These are phyloP conservation scores for Ooceraea biroi DNA, from an alignment of 1,140 invertebrate genomes.

Conservation along the genomic window DNA sequence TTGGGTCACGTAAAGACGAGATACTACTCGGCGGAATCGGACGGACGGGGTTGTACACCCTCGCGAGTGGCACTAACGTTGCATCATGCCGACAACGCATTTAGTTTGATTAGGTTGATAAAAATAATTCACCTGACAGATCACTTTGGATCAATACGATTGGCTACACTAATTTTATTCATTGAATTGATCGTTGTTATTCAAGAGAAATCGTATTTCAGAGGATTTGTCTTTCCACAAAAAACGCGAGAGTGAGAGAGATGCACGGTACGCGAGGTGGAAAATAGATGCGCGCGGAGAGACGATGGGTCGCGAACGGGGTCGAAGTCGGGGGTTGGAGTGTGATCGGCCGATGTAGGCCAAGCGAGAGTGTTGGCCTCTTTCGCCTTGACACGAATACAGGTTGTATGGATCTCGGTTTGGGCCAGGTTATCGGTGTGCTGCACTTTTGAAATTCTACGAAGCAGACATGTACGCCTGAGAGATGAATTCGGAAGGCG, in stretches of 20 bases:
- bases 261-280: conserved; percentile 24
- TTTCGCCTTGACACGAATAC: conserved; percentile 82
- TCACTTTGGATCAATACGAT: background rate
- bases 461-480: conserved; percentile 11
- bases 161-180: background rate
- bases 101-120: background rate
- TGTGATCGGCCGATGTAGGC: conserved; percentile 80
- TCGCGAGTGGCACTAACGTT: background rate
- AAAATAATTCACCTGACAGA: background rate
- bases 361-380: conserved; percentile 81
- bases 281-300: conserved; percentile 54
- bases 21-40: background rate
- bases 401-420: conserved; percentile 78
- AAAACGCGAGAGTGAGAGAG: background rate
- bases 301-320: conserved; percentile 57
- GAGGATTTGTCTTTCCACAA: background rate
- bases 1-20: background rate
- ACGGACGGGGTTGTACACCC: background rate
- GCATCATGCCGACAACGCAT: background rate
- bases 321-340: conserved; percentile 60
- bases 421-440: conserved; percentile 70
- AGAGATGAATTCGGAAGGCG: conserved; percentile 14
- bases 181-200: background rate
- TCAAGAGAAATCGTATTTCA: background rate
- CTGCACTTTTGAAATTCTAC: conserved; percentile 71